Evolutionary conservation across 2,113 vertebrate genomes (phyloP).

Genomic region (Onychostoma macrolepis): DNA sequence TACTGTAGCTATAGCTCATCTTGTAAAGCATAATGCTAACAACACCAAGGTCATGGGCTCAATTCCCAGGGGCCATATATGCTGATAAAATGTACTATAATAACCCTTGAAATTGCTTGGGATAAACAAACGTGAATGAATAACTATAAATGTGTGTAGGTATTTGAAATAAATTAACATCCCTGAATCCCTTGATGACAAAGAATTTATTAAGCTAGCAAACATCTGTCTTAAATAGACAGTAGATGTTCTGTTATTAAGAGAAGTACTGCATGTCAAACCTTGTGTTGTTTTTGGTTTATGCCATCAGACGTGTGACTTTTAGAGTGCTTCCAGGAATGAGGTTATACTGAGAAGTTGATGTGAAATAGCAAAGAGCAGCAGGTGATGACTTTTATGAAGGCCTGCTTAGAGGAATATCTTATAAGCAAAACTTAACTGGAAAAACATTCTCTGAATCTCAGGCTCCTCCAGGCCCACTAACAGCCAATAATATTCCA

Average conservation of each 20-base stretch:
- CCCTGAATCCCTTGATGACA: conserved; percentile 46
- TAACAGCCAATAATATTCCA: conserved; percentile 67
- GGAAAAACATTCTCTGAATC: conserved; percentile 49
- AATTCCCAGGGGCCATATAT: background rate
- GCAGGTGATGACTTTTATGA: conserved; percentile 40
- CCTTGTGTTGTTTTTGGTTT: conserved; percentile 14
- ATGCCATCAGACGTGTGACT: background rate
- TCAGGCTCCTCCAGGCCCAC: conserved; percentile 52
- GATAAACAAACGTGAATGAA: background rate
- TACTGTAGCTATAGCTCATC: too few relatives aligned
- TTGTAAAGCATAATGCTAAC: background rate
- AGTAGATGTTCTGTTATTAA: background rate
- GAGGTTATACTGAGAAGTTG: background rate
- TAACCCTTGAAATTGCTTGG: background rate
- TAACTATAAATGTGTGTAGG: background rate
- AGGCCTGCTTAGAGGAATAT: conserved; percentile 33
- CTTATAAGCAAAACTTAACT: conserved; percentile 43
- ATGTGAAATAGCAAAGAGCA: conserved; percentile 1
- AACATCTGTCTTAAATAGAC: conserved; percentile 36
- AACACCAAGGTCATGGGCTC: background rate
- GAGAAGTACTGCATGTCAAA: background rate
- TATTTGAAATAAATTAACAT: conserved; percentile 45
- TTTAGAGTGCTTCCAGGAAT: background rate
- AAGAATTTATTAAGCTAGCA: conserved; percentile 35
- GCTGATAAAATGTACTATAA: background rate